Evolutionary conservation across 2,113 vertebrate species (phyloP), one percentile per base, ranked within the genome.

Genomic region (Oceanodroma tethys): DNA sequence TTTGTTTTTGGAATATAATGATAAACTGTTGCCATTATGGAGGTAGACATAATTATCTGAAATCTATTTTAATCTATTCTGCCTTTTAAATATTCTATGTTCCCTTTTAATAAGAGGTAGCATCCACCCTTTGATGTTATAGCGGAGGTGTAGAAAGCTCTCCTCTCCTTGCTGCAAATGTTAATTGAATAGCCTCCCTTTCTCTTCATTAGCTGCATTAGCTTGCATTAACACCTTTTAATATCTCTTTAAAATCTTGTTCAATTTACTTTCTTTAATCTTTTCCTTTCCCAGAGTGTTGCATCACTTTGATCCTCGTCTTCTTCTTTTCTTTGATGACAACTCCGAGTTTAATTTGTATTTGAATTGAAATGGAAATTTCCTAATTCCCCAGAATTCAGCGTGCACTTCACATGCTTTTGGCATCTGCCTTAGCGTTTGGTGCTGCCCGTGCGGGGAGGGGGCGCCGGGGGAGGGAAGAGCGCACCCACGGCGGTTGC

Each of bases 221-320:
- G 97, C 97, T 92, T 97, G 98, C 98, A 98, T 98, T 98, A 98
- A 98, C 97, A 97, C 97, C 98, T 98, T 99, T 99, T 99, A 98
- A 99, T 98, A 98, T 98, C 98, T 98, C 98, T 98, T 98, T 98
- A 97, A 98, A 98, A 97, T 97, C 97, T 95, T 98, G 97, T 98
- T 95, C 97, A 95, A 98, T 98, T 98, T 98, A 95, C 96, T 97
- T 97, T 95, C 98, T 99, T 99, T 99, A 98, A 99, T 99, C 98
- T 98, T 95, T 95, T 92, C 97, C 94, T 98, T 98, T 98, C 97
- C 48, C 91, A 94, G 93, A 97, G 95, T 97, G 98, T 98, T 97
- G 97, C 97, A 95, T 98, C 94, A 93, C 98, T 98, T 98, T 98
- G 98, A 99, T 99, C 98, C 98, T 97, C 83, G 93, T 97, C 97